Percentiles rank a stretch among this genome's conserved stretches.
phyloP scores from a whole-genome alignment of 2,888 invertebrate species.

The Ceraclea dissimilis region DNA sequence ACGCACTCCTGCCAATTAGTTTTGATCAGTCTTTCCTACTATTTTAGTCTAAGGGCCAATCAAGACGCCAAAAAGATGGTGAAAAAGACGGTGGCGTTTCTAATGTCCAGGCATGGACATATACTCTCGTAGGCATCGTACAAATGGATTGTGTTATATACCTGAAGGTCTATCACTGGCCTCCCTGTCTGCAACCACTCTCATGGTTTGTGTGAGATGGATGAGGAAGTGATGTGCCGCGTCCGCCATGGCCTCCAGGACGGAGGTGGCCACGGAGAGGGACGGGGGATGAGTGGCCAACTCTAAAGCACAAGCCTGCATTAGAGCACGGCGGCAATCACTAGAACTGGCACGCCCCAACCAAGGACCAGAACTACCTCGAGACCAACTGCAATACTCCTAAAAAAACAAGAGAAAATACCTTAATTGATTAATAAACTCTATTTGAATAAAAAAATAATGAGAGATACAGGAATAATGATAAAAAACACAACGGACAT shows the following conservation, averaged over 20 bases:
- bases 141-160: conserved; percentile 1
- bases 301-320: conserved; percentile 43
- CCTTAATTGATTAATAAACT: too few relatives aligned
- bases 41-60: too few relatives aligned
- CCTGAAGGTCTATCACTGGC: conserved; percentile 37
- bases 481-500: too few relatives aligned
- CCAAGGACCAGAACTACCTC: conserved; percentile 34
- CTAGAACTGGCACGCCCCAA: conserved; percentile 41
- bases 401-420: conserved; percentile 1
- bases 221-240: conserved; percentile 39
- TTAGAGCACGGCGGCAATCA: conserved; percentile 41
- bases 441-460: too few relatives aligned
- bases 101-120: too few relatives aligned
- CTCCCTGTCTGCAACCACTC: conserved; percentile 40
- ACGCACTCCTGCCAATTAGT: too few relatives aligned
- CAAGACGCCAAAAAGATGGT: too few relatives aligned
- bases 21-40: too few relatives aligned
- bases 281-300: conserved; percentile 39
- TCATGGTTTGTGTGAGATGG: conserved; percentile 41
- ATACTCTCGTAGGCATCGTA: too few relatives aligned
- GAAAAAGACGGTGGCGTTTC: too few relatives aligned
- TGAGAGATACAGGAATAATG: too few relatives aligned
- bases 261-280: conserved; percentile 38
- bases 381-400: conserved; percentile 40
- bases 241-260: conserved; percentile 38